These are phyloP conservation scores for Philereme transversata DNA, from an alignment of 2,888 invertebrate genomes.

Conservation along the genomic window DNA sequence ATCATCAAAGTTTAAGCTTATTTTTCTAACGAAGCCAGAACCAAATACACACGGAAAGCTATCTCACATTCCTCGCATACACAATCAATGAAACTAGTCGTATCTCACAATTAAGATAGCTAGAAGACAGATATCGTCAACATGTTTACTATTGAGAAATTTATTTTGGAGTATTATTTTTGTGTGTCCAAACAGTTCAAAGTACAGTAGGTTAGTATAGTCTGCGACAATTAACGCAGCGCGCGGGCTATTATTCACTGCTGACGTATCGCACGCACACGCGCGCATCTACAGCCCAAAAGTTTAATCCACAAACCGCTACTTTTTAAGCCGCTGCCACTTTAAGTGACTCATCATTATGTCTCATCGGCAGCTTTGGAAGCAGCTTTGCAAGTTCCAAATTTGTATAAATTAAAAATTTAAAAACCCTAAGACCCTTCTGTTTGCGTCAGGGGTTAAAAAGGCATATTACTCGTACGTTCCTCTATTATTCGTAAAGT, in stretches of 20 bases:
- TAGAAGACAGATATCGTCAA: constrained; percentile 1
- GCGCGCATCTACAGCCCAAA: constrained; percentile 43
- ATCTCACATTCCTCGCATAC: background rate
- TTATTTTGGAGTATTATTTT: constrained; percentile 13
- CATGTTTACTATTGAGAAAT: constrained; percentile 7
- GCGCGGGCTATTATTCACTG: constrained; percentile 64
- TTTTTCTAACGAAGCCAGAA: background rate
- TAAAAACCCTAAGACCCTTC: too few species aligned
- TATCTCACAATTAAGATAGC: constrained; percentile 1
- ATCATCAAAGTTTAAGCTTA: constrained; percentile 5
- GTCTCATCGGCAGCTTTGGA: too few species aligned
- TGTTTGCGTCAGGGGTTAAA: too few species aligned
- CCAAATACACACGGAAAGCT: background rate
- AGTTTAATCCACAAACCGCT: too few species aligned
- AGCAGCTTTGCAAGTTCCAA: too few species aligned
- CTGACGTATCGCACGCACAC: constrained; percentile 56
- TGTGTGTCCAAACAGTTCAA: constrained; percentile 23
- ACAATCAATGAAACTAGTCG: constrained; percentile 6
- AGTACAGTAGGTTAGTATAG: constrained; percentile 45
- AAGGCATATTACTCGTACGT: too few species aligned
- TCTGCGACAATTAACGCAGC: constrained; percentile 68
- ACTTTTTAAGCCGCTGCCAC: too few species aligned
- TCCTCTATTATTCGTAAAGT: too few species aligned
- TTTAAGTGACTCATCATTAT: too few species aligned
- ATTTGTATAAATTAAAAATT: too few species aligned